Evolutionary conservation across 1,140 invertebrate species (phyloP).

Genomic region (Diuraphis noxia): DNA sequence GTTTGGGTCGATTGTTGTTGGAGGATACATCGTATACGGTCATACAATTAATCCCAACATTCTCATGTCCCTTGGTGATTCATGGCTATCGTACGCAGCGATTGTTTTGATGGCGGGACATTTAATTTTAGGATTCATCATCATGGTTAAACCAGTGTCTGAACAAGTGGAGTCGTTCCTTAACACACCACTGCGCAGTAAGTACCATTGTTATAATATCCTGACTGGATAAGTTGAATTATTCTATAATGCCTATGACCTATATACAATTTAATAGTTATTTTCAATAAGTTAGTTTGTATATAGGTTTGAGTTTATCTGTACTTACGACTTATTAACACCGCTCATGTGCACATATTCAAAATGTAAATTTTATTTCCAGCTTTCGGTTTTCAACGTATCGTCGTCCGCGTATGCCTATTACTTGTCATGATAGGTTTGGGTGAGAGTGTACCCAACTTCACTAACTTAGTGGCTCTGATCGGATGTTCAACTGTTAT

Average conservation of each 20-base stretch:
- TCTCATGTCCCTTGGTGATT: slow-evolving; percentile 62
- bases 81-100: slow-evolving; percentile 63
- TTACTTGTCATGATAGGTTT: slow-evolving; percentile 68
- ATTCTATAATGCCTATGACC: too few relatives aligned
- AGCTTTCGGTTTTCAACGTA: slow-evolving; percentile 71
- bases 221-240: too few relatives aligned
- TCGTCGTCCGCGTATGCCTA: slow-evolving; percentile 65
- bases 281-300: too few relatives aligned
- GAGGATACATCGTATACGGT: slow-evolving; percentile 68
- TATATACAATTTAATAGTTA: too few relatives aligned
- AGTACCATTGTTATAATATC: slow-evolving; percentile 58
- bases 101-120: slow-evolving; percentile 68
- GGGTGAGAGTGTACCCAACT: slow-evolving; percentile 70
- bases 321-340: too few relatives aligned
- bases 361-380: slow-evolving; percentile 57
- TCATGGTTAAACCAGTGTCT: slow-evolving; percentile 70
- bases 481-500: slow-evolving; percentile 74
- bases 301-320: too few relatives aligned
- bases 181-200: slow-evolving; percentile 68
- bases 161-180: slow-evolving; percentile 74
- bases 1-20: slow-evolving; percentile 65
- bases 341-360: too few relatives aligned
- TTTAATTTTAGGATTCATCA: slow-evolving; percentile 68
- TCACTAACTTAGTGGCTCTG: slow-evolving; percentile 72
- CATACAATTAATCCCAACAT: slow-evolving; percentile 65